Percentiles rank a stretch among this genome's conserved stretches.
Evolutionary conservation across 2,888 invertebrate species (phyloP).

Genomic region (Atrina japonica): DNA sequence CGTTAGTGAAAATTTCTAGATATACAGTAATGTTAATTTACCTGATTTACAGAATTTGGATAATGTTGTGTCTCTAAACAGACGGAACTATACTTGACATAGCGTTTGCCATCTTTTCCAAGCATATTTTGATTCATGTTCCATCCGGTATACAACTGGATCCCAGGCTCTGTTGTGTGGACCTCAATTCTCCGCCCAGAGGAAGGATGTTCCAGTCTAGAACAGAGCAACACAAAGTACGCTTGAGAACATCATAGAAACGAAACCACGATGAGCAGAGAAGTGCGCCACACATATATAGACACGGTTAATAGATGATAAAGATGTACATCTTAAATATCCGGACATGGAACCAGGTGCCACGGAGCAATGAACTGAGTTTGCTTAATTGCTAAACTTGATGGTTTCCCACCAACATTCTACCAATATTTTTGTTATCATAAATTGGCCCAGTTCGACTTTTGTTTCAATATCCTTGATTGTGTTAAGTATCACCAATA

Average conservation of each 20-base stretch:
- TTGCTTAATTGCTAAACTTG: too few relatives aligned
- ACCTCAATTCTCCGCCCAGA: conserved; percentile 89
- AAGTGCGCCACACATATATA: not conserved
- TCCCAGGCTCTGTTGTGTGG: conserved; percentile 92
- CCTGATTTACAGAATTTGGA: conserved; percentile 91
- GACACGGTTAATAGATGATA: not conserved
- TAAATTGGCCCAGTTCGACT: too few relatives aligned
- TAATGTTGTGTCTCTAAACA: conserved; percentile 96
- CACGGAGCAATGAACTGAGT: too few relatives aligned
- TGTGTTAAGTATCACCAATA: too few relatives aligned
- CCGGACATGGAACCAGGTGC: too few relatives aligned
- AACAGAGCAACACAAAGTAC: too few relatives aligned
- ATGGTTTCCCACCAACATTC: too few relatives aligned
- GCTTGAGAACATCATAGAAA: too few relatives aligned
- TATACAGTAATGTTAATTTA: conserved; percentile 49
- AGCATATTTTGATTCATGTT: conserved; percentile 82
- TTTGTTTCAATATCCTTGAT: too few relatives aligned
- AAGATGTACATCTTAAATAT: not conserved
- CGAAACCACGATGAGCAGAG: too few relatives aligned
- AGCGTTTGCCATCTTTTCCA: conserved; percentile 88
- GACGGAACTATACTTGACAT: conserved; percentile 90
- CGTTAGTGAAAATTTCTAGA: too few relatives aligned
- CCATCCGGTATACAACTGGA: conserved; percentile 94
- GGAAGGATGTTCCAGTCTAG: conserved; percentile 72
- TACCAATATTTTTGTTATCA: too few relatives aligned